phyloP scores from a whole-genome alignment of 2,113 vertebrate species.

The Redunca redunca region DNA sequence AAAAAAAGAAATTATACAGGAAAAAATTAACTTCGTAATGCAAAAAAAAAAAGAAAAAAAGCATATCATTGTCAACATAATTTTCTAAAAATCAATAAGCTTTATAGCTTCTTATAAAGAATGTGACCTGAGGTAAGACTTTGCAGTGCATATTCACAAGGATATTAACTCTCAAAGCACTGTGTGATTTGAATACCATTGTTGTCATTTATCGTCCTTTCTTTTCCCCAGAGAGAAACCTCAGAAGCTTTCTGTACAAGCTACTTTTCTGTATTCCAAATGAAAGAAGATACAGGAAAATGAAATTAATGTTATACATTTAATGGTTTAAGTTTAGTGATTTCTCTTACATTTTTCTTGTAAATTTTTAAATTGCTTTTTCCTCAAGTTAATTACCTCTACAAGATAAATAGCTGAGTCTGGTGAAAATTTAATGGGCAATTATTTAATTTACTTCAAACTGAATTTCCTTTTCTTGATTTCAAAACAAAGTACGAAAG shows the following conservation, averaged over 20 bases:
- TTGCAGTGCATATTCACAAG: conserved; percentile 22
- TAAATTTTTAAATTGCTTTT: not conserved
- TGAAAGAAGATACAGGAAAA: conserved; percentile 57
- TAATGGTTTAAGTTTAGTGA: conserved; percentile 5
- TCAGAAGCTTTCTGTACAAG: conserved; percentile 38
- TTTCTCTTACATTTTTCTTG: not conserved
- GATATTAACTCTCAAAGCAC: conserved; percentile 39
- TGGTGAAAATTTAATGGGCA: not conserved
- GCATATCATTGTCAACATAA: conserved; percentile 16
- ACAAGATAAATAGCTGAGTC: not conserved
- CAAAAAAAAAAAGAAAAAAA: not conserved
- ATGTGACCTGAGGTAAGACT: conserved; percentile 34
- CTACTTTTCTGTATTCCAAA: conserved; percentile 32
- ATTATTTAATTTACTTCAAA: conserved; percentile 4
- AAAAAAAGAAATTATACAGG: not conserved
- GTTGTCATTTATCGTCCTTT: conserved; percentile 32
- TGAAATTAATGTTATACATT: conserved; percentile 15
- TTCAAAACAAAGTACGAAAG: not conserved
- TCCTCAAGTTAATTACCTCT: not conserved
- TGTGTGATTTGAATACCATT: not conserved
- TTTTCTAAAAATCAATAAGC: conserved; percentile 50
- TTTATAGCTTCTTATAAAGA: conserved; percentile 41
- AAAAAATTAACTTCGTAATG: not conserved
- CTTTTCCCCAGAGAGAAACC: conserved; percentile 41
- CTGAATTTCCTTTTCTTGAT: not conserved